Evolutionary conservation across 2,797 vertebrate genomes (phyloP).

Genomic region (Myotis pilosus): DNA sequence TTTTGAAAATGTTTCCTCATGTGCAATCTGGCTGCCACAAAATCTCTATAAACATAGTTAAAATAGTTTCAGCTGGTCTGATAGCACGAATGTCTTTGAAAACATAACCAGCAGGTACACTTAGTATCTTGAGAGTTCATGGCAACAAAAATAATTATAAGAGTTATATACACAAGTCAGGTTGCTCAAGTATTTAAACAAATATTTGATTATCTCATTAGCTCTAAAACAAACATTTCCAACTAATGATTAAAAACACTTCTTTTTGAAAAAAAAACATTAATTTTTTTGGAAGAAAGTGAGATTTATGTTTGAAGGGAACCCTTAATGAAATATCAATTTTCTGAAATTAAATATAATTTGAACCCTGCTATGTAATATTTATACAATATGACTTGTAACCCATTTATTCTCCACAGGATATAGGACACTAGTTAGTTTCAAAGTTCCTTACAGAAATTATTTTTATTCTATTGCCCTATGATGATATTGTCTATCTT

Average conservation of each 20-base stretch:
- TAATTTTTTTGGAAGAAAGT: not conserved
- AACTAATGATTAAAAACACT: not conserved
- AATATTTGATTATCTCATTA: constrained; percentile 36
- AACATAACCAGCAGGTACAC: not conserved
- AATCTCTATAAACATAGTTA: constrained; percentile 19
- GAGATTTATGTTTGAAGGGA: constrained; percentile 14
- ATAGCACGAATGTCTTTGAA: constrained; percentile 41
- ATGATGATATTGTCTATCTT: not conserved
- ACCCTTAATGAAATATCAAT: not conserved
- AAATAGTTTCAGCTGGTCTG: constrained; percentile 46
- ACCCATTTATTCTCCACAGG: not conserved
- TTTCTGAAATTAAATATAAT: constrained; percentile 45
- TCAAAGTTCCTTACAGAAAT: not conserved
- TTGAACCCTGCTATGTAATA: constrained; percentile 24
- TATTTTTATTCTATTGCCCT: not conserved
- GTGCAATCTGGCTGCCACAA: not conserved
- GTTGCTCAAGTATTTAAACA: constrained; percentile 34
- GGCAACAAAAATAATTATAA: not conserved
- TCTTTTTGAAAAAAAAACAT: not conserved
- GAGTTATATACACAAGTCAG: constrained; percentile 8
- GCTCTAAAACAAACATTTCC: constrained; percentile 21
- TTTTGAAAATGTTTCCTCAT: constrained; percentile 45
- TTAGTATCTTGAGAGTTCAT: not conserved
- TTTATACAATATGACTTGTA: not conserved
- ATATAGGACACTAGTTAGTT: not conserved